These are phyloP conservation scores for Coptodon rendalli DNA, from an alignment of 2,113 vertebrate species.

Conservation along the genomic window DNA sequence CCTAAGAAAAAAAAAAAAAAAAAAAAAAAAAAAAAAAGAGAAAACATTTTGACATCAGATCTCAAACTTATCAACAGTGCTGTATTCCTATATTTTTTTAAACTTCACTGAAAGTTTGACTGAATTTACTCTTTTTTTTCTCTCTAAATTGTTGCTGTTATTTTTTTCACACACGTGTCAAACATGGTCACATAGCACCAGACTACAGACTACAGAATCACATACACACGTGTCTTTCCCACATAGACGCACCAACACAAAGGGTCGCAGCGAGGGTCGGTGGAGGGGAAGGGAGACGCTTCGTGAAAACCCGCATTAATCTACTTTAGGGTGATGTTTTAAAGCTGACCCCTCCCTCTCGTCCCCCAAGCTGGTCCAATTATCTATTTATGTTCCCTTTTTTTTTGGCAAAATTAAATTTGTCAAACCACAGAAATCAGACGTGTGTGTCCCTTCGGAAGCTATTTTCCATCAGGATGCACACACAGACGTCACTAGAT, in stretches of 20 bases:
- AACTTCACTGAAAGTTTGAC: slow-evolving; percentile 68
- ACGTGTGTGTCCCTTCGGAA: not conserved
- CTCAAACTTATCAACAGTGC: slow-evolving; percentile 73
- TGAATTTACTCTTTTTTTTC: slow-evolving; percentile 46
- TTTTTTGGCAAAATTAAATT: slow-evolving; percentile 67
- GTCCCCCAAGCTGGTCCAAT: slow-evolving; percentile 47
- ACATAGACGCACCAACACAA: slow-evolving; percentile 82
- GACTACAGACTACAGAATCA: slow-evolving; percentile 97
- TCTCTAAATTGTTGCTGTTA: slow-evolving; percentile 57
- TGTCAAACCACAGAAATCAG: slow-evolving; percentile 66
- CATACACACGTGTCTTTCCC: slow-evolving; percentile 85
- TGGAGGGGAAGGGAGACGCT: slow-evolving; percentile 53
- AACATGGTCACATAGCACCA: slow-evolving; percentile 87
- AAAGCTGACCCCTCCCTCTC: slow-evolving; percentile 34
- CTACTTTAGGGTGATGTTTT: not conserved
- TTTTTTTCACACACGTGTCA: slow-evolving; percentile 75
- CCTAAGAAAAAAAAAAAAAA: too few relatives aligned
- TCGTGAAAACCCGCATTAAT: slow-evolving; percentile 45
- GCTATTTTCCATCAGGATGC: not conserved
- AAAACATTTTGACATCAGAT: slow-evolving; percentile 71
- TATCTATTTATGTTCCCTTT: slow-evolving; percentile 22
- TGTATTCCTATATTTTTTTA: slow-evolving; percentile 68
- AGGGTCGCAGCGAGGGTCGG: slow-evolving; percentile 67
- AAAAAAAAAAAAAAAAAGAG: not conserved
- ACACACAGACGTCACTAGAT: slow-evolving; percentile 12